Percentiles rank a stretch among this genome's conserved stretches.
Evolutionary conservation across 2,797 vertebrate species (phyloP).

Genomic region (Poecilia gillii): DNA sequence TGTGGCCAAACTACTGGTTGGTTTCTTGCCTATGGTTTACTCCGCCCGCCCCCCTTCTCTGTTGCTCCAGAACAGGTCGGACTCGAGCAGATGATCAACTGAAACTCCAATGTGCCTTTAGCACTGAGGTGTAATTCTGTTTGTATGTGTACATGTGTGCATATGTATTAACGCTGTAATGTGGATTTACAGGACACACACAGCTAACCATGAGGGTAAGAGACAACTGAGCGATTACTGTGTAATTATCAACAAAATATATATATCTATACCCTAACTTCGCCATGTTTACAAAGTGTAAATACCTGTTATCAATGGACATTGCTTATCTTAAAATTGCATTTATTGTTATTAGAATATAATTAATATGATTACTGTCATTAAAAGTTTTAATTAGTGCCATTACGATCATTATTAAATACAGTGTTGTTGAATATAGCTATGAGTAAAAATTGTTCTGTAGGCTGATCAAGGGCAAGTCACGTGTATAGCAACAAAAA

Average conservation of each 20-base stretch:
- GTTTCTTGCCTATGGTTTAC: not conserved
- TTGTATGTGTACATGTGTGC: slow-evolving; percentile 22
- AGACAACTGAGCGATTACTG: slow-evolving; percentile 83
- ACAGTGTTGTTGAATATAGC: slow-evolving; percentile 72
- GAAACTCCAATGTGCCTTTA: slow-evolving; percentile 73
- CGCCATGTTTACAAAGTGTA: slow-evolving; percentile 78
- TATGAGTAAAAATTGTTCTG: slow-evolving; percentile 73
- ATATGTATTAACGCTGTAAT: slow-evolving; percentile 64
- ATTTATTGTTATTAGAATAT: slow-evolving; percentile 82
- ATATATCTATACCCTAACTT: slow-evolving; percentile 60
- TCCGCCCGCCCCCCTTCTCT: not conserved
- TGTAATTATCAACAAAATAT: slow-evolving; percentile 79
- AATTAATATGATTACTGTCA: slow-evolving; percentile 76
- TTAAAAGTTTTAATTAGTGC: slow-evolving; percentile 73
- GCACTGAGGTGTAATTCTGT: slow-evolving; percentile 50
- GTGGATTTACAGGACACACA: slow-evolving; percentile 68
- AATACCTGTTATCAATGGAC: slow-evolving; percentile 79
- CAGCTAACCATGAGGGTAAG: slow-evolving; percentile 74
- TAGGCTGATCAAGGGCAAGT: slow-evolving; percentile 65
- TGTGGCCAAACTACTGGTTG: not conserved
- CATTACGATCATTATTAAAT: slow-evolving; percentile 68
- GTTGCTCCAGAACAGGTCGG: slow-evolving; percentile 56
- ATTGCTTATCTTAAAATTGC: slow-evolving; percentile 79
- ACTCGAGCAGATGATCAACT: slow-evolving; percentile 39
- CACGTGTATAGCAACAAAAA: slow-evolving; percentile 68